Conservation (phyloP, 2,797 vertebrate genomes). For the Myotis daubentonii region DNA sequence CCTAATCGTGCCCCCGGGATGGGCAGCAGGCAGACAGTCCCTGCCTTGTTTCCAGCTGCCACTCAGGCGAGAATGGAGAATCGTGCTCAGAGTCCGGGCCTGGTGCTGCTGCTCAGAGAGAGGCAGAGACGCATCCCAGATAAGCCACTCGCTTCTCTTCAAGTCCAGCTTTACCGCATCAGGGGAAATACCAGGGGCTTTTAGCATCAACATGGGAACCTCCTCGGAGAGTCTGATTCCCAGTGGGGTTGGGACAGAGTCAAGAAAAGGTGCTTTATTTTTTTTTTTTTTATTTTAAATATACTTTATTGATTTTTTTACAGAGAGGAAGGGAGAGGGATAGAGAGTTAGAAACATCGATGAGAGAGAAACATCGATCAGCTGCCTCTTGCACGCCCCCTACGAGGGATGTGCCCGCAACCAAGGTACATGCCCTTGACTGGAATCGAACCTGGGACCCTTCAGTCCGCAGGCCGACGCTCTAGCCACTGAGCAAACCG, state of each 20-base stretch:
- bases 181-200: constrained; percentile 86
- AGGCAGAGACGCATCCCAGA: constrained; percentile 84
- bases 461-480: too few relatives aligned
- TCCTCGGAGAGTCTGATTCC: constrained; percentile 78
- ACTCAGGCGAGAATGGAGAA: constrained; percentile 81
- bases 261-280: constrained; percentile 43
- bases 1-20: constrained; percentile 85
- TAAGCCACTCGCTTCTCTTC: constrained; percentile 85
- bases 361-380: too few relatives aligned
- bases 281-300: too few relatives aligned
- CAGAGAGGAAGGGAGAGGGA: too few relatives aligned
- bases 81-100: constrained; percentile 86
- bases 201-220: constrained; percentile 85
- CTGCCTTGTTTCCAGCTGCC: constrained; percentile 90
- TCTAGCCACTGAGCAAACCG: too few relatives aligned
- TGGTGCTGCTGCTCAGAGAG: constrained; percentile 61
- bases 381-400: too few relatives aligned
- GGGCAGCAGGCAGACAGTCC: constrained; percentile 89
- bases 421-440: too few relatives aligned
- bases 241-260: constrained; percentile 69
- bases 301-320: too few relatives aligned
- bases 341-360: too few relatives aligned
- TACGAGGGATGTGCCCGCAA: too few relatives aligned
- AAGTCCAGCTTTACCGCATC: constrained; percentile 87
- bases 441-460: too few relatives aligned